Percentiles rank a stretch among this genome's conserved stretches.
phyloP scores from a whole-genome alignment of 2,888 invertebrate genomes.

The Cistogaster globosa region DNA sequence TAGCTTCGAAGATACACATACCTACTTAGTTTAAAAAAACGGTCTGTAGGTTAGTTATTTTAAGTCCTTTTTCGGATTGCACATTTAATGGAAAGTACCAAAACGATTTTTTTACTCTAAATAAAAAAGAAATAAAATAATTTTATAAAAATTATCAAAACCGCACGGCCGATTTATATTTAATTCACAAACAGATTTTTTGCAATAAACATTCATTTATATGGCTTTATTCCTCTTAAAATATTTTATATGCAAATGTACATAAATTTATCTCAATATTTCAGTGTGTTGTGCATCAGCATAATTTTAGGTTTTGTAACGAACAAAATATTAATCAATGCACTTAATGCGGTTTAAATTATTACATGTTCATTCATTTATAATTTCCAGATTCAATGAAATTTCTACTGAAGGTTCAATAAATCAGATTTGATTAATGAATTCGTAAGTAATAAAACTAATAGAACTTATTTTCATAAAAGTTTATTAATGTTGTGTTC shows the following conservation, averaged over 20 bases:
- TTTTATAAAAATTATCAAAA: neutral
- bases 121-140: no score
- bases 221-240: constrained; percentile 18
- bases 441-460: no score
- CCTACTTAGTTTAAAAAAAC: no score
- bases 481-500: no score
- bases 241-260: no score
- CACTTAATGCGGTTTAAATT: neutral
- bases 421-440: no score
- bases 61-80: no score
- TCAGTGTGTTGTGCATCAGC: neutral
- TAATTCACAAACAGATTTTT: neutral
- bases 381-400: neutral
- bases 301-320: neutral
- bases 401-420: neutral
- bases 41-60: no score
- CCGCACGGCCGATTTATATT: constrained; percentile 39
- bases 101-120: no score
- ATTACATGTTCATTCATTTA: neutral
- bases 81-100: no score
- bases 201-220: constrained; percentile 48
- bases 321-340: neutral
- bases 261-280: neutral
- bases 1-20: no score
- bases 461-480: no score